Evolutionary conservation across 2,113 vertebrate species (phyloP).

Genomic region (Macrotus californicus): DNA sequence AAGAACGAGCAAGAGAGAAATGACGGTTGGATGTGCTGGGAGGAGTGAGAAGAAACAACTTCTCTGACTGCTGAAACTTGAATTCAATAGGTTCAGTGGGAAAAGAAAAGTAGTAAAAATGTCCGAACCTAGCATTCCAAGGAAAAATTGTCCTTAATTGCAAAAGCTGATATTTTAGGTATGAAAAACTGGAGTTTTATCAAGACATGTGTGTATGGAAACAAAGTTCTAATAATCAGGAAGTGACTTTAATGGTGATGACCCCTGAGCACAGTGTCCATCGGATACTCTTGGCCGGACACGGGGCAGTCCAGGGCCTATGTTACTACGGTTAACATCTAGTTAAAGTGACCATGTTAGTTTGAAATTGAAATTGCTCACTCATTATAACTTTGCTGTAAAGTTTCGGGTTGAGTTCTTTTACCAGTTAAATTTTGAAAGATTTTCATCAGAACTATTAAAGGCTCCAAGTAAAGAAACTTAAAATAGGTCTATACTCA

Average conservation of each 20-base stretch:
- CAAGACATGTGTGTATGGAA: neutral
- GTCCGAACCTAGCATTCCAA: neutral
- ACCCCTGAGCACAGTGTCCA: neutral
- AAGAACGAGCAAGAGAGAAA: neutral
- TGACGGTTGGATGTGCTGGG: neutral
- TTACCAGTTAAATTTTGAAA: slow-evolving; percentile 26
- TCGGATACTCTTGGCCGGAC: neutral
- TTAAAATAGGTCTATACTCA: neutral
- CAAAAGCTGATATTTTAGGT: neutral
- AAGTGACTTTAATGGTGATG: neutral
- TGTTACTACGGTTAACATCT: neutral
- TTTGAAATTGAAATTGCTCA: neutral
- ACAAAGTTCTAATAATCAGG: neutral
- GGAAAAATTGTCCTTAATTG: neutral
- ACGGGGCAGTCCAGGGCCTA: neutral
- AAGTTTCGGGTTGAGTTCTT: neutral
- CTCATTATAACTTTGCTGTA: neutral
- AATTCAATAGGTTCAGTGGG: neutral
- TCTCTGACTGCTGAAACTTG: neutral
- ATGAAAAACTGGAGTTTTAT: neutral
- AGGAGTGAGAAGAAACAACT: neutral
- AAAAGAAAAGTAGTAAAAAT: neutral
- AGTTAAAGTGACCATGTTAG: neutral
- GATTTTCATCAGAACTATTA: slow-evolving; percentile 7
- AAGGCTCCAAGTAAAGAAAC: neutral